Conservation (phyloP, 2,113 vertebrate genomes). For the Perca schrenkii region DNA sequence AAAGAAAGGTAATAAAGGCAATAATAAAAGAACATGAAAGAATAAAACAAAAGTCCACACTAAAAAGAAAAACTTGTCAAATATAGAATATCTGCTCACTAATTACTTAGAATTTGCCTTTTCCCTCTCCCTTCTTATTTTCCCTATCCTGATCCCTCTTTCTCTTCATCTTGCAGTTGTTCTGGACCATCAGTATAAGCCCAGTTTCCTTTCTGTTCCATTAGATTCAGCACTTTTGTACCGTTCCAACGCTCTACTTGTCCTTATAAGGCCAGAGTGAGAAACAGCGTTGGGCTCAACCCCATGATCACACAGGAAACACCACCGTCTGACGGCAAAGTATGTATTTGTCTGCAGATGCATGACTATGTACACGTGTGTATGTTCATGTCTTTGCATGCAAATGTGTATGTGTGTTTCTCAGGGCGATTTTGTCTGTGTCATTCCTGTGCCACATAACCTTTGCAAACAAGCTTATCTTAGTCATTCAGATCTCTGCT, state of each 20-base stretch:
- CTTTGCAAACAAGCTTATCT: conserved; percentile 25
- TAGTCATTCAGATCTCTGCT: conserved; percentile 12
- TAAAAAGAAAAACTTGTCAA: background rate
- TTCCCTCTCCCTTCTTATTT: background rate
- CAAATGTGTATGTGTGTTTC: background rate
- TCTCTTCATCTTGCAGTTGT: conserved; percentile 27
- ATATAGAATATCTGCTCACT: background rate
- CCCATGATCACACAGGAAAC: conserved; percentile 50
- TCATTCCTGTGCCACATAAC: background rate
- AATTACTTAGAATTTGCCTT: background rate
- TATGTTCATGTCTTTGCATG: background rate
- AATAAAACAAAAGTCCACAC: background rate
- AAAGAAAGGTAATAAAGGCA: background rate
- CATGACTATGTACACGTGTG: background rate
- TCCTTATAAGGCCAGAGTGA: conserved; percentile 68
- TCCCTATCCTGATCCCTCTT: conserved; percentile 21
- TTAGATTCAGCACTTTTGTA: conserved; percentile 69
- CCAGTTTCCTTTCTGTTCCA: conserved; percentile 62
- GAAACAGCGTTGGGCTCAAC: conserved; percentile 24
- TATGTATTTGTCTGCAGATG: conserved; percentile 26
- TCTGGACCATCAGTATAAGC: conserved; percentile 45
- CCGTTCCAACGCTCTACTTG: conserved; percentile 26
- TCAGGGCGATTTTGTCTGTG: background rate
- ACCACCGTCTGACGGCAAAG: conserved; percentile 29
- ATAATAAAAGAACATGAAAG: background rate